Evolutionary conservation across 2,113 vertebrate species (phyloP), one percentile per base, ranked within the genome.

Genomic region (Microtus ochrogaster): DNA sequence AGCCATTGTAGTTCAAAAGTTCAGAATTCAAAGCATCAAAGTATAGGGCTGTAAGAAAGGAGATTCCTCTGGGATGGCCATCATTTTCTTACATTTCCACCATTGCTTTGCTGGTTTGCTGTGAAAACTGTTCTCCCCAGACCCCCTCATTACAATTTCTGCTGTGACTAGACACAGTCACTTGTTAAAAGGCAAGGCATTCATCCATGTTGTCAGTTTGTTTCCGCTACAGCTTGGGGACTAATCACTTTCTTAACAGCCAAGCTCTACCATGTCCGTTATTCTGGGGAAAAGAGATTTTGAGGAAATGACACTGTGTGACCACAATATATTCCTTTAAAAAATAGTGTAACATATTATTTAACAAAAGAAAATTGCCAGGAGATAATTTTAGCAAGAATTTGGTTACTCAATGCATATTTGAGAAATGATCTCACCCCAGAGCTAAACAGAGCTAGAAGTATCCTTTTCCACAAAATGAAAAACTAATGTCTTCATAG

Each of bases 1-100:
- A 97, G 79, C 90, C 93, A 95, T 89, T 66, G 93, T 92, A 97
- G 95, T 89, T 97, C 92, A 97, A 97, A 97, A 98, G 88, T 97
- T 97, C 97, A 97, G 65, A 85, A 97, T 89, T 44, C 96, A 95
- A 66, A 90, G 96, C 97, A 96, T 96, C 96, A 97, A 97, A 98
- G 95, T 70, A 44, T 90, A 92, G 96, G 65, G 65, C 82, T 94
- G 65, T 89, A 95, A 95, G 72, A 97, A 97, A 97, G 90, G 97
- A 95, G 92, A 97, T 96, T 97, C 95, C 97, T 96, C 85, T 86
- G 97, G 85, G 97, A 97, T 88, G 88, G 77, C 92, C 92, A 47
- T 92, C 97, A 96, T 96, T 97, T 97, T 96, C 92, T 95, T 94
- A 79, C 81, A 94, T 97, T 95, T 90, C 88, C 92, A 96, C 97